phyloP scores from a whole-genome alignment of 2,113 vertebrate species.

The Urocolius indicus region DNA sequence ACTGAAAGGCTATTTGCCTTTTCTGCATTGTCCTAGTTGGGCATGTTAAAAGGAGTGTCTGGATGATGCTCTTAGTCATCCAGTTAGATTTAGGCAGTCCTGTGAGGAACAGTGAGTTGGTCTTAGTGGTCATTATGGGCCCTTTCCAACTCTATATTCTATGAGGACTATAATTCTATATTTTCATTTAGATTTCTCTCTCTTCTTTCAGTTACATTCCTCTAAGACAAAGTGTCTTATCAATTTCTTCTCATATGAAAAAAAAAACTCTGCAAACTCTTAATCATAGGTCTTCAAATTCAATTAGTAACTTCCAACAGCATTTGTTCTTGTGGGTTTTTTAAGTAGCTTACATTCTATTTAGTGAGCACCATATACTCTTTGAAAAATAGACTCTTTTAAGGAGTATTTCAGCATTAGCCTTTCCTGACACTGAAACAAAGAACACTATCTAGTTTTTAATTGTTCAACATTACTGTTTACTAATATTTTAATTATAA shows the following conservation, averaged over 20 bases:
- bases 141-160: too few relatives aligned
- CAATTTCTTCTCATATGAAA: neutral
- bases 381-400: neutral
- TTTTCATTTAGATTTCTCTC: neutral
- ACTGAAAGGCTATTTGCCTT: neutral
- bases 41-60: too few relatives aligned
- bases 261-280: neutral
- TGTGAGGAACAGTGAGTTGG: too few relatives aligned
- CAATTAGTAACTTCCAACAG: neutral
- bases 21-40: neutral
- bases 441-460: neutral
- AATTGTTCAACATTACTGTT: neutral
- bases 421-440: neutral
- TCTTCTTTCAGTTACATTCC: neutral
- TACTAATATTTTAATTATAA: neutral
- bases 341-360: neutral
- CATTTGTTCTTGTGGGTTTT: neutral
- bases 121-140: too few relatives aligned
- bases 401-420: neutral
- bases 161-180: neutral
- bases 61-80: too few relatives aligned
- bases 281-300: neutral
- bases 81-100: too few relatives aligned
- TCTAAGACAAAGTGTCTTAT: neutral
- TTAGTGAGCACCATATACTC: neutral